Base-by-base conservation (phyloP, 2,113 vertebrate genomes). In the Hymenochirus boettgeri region DNA sequence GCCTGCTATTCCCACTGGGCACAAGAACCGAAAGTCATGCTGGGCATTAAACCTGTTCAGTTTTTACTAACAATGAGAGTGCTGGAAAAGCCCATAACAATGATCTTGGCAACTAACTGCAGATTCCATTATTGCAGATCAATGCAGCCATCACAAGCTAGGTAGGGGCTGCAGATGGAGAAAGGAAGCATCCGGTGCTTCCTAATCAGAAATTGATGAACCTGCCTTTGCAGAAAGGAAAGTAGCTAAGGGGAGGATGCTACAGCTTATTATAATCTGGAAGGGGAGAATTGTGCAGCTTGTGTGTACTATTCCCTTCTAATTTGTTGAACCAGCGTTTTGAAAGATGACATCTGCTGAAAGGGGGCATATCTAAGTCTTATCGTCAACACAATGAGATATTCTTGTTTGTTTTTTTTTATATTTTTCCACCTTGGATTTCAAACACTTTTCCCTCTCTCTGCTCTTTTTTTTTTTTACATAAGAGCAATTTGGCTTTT, bases 91-190 rank as follows among this genome's bases (percentile, higher is more conserved):
- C 75, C 65, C 78, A 73, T 84, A 79, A 83, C 83, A 82, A 76
- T 74, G 81, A 77, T 80, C 70, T 62, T 83, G 84, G 85, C 85
- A 80, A 80, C 52, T 75, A 24, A 74, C 71, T 71, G 78, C 81
- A 74, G 72, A 76, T 86, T 76, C 86, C 88, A 88, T 89, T 85
- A 82, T 83, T 79, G 83, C 80, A 72, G 80, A 87, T 90, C 88
- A 78, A 89, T 87, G 88, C 84, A 2, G 80, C 81, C 77, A 81
- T 85, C 86, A 79, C 83, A 60, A 23, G 47, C 33, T 60, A 60
- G 57, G 56, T 53, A 69, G 65, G 64, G 64, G 79, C 53, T 62
- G 82, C 72, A 74, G 69, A 39, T 58, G 59, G 37, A 65, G 70
- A 77, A 74, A 65, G 74, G 72, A 80, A 85, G 84, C 80, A 82